Evolutionary conservation across 2,113 vertebrate genomes (phyloP).

Genomic region (Leucopsar rothschildi): DNA sequence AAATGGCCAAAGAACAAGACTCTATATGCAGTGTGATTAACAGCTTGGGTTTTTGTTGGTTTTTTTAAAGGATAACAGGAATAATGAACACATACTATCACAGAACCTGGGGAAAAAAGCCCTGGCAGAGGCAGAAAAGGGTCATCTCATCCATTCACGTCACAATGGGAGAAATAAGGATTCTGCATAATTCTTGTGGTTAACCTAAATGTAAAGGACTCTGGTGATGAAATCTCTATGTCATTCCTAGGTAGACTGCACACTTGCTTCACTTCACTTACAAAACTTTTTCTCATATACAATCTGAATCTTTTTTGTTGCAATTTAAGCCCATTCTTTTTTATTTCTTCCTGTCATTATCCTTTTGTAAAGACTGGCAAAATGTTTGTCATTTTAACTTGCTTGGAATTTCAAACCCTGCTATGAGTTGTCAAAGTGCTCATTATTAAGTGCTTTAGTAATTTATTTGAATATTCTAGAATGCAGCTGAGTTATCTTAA

Average conservation of each 20-base stretch:
- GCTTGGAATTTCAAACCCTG: not conserved
- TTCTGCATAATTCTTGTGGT: not conserved
- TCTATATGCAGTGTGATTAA: not conserved
- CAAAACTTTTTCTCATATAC: not conserved
- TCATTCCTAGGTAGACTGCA: not conserved
- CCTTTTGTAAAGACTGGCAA: not conserved
- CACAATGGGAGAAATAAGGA: not conserved
- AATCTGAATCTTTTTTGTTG: not conserved
- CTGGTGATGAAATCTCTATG: not conserved
- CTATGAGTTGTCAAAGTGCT: not conserved
- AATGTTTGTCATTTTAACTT: not conserved
- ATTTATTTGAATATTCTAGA: not conserved
- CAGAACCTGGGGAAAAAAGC: not conserved
- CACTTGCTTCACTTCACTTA: not conserved
- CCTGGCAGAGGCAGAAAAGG: not conserved
- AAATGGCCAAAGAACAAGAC: not conserved
- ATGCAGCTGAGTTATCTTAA: not conserved
- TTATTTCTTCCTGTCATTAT: not conserved
- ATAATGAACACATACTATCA: not conserved
- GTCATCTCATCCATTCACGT: not conserved
- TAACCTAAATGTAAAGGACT: not conserved
- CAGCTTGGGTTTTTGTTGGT: not conserved
- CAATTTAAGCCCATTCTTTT: not conserved
- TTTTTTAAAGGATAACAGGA: not conserved
- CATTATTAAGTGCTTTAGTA: not conserved